Base-by-base conservation (phyloP, 2,797 vertebrate species). In the Delichon dasypus region DNA sequence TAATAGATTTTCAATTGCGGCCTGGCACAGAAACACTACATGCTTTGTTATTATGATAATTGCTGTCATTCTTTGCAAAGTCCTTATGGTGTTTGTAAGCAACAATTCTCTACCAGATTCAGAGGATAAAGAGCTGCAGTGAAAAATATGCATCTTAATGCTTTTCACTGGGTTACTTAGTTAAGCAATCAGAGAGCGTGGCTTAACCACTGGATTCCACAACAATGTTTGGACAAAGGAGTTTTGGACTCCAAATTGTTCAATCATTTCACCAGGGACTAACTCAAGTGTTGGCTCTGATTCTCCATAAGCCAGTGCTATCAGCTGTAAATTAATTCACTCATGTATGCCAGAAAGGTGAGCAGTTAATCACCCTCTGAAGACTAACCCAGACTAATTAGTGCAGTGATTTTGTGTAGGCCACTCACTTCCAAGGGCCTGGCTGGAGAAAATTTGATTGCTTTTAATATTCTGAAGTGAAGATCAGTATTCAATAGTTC, bases 11-110 rank as follows among this genome's bases (percentile, higher is more conserved):
- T 68, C 93, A 93, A 72, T 89, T 95, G 91, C 20, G 34, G 74
- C 85, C 94, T 91, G 94, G 94, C 89, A 89, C 87, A 79, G 67
- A 91, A 94, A 72, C 5, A 30, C 86, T 94, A 79, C 86, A 85
- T 76, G 85, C 76, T 91, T 94, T 93, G 89, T 88, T 91, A 95
- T 96, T 97, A 91, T n/a, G 55, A 76, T 96, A 93, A 96, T 95
- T 92, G 92, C 85, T 90, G 81, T 91, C 91, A 94, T 95, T 96
- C 93, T 81, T 91, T 70, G 81, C 75, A 80, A 94, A 95, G 88
- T 40, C 80, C 94, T 95, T 90, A 61, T 81, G 90, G 67, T 75
- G 88, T 97, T 96, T 94, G 90, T 78, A 94, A 96, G 84, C 87
- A 92, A 89, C 95, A 90, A 90, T 90, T 95, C 89, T 91, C 73